Percentiles rank a stretch among this genome's conserved stretches.
Evolutionary conservation across 2,888 invertebrate genomes (phyloP).

Genomic region (Lathronympha strigana): DNA sequence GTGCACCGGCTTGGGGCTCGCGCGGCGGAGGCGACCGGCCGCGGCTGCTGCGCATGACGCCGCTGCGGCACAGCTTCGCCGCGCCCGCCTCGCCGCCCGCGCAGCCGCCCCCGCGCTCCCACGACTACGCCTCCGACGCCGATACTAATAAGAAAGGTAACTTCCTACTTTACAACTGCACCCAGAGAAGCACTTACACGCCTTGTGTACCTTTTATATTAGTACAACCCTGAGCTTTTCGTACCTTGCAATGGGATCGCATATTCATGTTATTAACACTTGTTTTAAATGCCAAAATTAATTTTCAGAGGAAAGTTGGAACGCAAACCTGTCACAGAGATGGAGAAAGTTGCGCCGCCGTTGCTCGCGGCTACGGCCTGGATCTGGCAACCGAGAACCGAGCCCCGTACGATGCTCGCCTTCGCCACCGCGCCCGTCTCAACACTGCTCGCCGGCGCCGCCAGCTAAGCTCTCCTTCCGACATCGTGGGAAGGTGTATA

Average conservation of each 20-base stretch:
- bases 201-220: conserved; percentile 8
- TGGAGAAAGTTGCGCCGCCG: conserved; percentile 89
- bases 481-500: conserved; percentile 80
- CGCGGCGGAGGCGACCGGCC: conserved; percentile 81
- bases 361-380: conserved; percentile 88
- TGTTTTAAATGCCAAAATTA: conserved; percentile 21
- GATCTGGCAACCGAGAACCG: conserved; percentile 81
- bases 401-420: conserved; percentile 84
- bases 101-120: conserved; percentile 67
- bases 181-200: conserved; percentile 1
- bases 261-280: conserved; percentile 11
- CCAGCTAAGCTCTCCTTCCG: conserved; percentile 77
- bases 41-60: conserved; percentile 84
- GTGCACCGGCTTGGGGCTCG: conserved; percentile 79
- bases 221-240: conserved; percentile 1
- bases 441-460: conserved; percentile 79
- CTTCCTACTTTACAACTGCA: conserved; percentile 33
- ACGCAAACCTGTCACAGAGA: conserved; percentile 89
- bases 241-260: neutral
- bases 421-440: conserved; percentile 79
- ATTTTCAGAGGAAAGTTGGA: conserved; percentile 88
- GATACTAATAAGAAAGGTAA: conserved; percentile 85
- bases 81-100: conserved; percentile 78
- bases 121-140: conserved; percentile 84
- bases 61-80: conserved; percentile 84